phyloP scores from a whole-genome alignment of 2,113 vertebrate species.

The Zapus hudsonius region DNA sequence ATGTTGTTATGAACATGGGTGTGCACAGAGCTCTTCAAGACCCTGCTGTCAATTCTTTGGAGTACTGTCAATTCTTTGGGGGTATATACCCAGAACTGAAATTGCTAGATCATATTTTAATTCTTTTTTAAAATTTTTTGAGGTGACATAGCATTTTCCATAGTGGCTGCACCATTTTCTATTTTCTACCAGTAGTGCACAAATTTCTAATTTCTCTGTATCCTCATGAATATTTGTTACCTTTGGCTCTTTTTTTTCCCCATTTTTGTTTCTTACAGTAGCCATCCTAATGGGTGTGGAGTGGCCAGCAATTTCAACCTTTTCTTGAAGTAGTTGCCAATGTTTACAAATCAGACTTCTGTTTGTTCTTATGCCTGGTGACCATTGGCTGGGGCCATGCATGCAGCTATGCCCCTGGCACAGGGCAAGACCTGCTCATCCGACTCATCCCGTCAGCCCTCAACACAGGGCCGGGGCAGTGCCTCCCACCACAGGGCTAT shows the following conservation, averaged over 20 bases:
- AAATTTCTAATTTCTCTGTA: not conserved
- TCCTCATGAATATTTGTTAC: not conserved
- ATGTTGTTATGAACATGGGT: not conserved
- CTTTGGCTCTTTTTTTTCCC: not conserved
- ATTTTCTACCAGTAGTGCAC: not conserved
- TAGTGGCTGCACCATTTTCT: not conserved
- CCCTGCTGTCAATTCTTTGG: not conserved
- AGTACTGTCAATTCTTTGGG: too few relatives aligned
- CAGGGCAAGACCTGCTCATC: not conserved
- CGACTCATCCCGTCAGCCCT: accelerated
- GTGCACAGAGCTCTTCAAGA: not conserved
- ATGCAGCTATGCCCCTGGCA: not conserved
- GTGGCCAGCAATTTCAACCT: not conserved
- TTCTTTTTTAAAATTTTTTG: not conserved
- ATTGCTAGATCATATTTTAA: not conserved
- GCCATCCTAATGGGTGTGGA: not conserved
- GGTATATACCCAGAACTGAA: not conserved
- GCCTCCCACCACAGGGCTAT: not conserved
- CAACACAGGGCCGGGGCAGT: not conserved
- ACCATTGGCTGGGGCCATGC: not conserved
- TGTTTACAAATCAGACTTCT: not conserved
- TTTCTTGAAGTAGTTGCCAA: not conserved
- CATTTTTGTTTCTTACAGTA: not conserved
- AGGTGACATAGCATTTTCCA: not conserved
- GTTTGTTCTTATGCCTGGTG: not conserved